phyloP scores from a whole-genome alignment of 1,140 invertebrate genomes.

The Artemia franciscana region DNA sequence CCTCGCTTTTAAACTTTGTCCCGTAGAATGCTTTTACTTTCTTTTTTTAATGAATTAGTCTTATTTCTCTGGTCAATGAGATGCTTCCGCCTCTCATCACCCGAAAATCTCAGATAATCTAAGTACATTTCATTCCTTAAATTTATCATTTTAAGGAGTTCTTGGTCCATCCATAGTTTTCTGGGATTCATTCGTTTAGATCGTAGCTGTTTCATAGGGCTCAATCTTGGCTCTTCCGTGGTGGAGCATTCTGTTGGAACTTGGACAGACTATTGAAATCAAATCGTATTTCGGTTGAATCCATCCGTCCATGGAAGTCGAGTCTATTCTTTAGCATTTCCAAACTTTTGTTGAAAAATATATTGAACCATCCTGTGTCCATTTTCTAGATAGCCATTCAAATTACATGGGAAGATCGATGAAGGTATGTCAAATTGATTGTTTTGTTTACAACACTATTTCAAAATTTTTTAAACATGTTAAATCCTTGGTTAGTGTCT shows the following conservation, averaged over 20 bases:
- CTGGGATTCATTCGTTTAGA: background rate
- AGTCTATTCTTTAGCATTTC: too few relatives aligned
- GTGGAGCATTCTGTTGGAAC: background rate
- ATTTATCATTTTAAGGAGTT: background rate
- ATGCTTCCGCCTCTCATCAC: background rate
- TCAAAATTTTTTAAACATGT: too few relatives aligned
- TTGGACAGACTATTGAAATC: background rate
- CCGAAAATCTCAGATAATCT: background rate
- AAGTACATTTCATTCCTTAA: background rate
- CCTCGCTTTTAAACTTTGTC: background rate
- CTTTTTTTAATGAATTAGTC: background rate
- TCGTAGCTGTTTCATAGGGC: background rate
- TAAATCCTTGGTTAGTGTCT: too few relatives aligned
- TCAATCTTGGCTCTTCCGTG: conserved; percentile 2
- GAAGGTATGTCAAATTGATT: too few relatives aligned
- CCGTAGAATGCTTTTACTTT: background rate
- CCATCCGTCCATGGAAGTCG: too few relatives aligned
- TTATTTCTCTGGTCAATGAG: background rate
- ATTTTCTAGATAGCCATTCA: too few relatives aligned
- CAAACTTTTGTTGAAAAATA: too few relatives aligned
- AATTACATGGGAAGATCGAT: too few relatives aligned
- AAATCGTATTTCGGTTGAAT: too few relatives aligned
- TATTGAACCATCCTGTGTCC: too few relatives aligned
- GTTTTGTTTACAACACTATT: too few relatives aligned
- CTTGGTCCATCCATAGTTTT: background rate